phyloP scores from a whole-genome alignment of 1,140 invertebrate species.

The Hestina assimilis region DNA sequence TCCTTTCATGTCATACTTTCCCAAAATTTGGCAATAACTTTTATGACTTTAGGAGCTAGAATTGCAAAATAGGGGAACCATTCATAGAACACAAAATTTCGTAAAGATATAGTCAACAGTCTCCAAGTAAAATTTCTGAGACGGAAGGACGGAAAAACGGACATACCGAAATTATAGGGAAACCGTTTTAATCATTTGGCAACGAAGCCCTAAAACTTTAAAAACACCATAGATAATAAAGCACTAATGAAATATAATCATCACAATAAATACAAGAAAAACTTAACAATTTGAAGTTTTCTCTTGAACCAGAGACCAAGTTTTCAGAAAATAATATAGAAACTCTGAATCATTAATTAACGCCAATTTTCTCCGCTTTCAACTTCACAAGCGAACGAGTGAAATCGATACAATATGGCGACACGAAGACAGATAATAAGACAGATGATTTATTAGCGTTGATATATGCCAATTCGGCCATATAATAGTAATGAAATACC shows the following conservation, averaged over 20 bases:
- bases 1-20: too few species aligned
- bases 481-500: too few species aligned
- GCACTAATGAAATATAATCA: background rate
- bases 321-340: constrained; percentile 1
- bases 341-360: constrained; percentile 15
- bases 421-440: constrained; percentile 2
- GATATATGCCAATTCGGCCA: background rate
- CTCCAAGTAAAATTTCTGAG: too few species aligned
- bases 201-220: background rate
- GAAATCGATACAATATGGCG: constrained; percentile 20
- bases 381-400: constrained; percentile 8
- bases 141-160: too few species aligned
- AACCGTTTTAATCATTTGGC: too few species aligned
- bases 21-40: too few species aligned
- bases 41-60: too few species aligned
- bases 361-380: constrained; percentile 16
- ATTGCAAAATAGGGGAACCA: too few species aligned
- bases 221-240: background rate
- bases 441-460: constrained; percentile 10
- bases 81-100: too few species aligned
- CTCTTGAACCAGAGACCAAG: background rate
- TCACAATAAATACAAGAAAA: background rate
- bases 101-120: too few species aligned
- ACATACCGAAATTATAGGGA: too few species aligned
- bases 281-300: background rate